Percentiles rank a stretch among this genome's conserved stretches.
Conservation (phyloP, 2,113 vertebrate species). For the Cebus imitator region DNA sequence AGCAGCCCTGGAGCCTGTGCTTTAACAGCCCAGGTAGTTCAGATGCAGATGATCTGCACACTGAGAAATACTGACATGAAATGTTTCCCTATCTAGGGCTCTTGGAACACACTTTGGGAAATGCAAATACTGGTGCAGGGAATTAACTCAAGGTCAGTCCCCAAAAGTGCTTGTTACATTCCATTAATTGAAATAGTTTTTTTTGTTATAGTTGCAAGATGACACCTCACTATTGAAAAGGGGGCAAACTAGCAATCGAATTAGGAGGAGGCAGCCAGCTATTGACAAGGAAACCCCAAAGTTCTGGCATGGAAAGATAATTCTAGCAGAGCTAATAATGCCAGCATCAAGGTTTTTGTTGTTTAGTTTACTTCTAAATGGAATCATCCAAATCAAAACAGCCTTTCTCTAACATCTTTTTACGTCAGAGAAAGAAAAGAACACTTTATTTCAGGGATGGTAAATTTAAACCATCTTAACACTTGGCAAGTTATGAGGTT, state of each 20-base stretch:
- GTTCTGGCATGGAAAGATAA: not conserved
- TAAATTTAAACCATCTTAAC: slow-evolving; percentile 12
- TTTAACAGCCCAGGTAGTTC: not conserved
- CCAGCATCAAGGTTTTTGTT: not conserved
- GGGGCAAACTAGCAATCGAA: not conserved
- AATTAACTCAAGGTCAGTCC: not conserved
- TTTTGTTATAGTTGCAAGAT: not conserved
- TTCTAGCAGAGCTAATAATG: not conserved
- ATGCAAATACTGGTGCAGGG: not conserved
- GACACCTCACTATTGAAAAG: not conserved
- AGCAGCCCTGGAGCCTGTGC: not conserved
- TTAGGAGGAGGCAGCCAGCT: not conserved
- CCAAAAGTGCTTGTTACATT: not conserved
- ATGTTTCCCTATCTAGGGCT: not conserved
- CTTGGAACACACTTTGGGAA: not conserved
- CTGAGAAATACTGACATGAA: not conserved
- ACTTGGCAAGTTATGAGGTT: not conserved
- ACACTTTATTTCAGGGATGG: not conserved
- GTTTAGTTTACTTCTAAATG: not conserved
- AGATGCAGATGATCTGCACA: not conserved
- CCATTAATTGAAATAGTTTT: not conserved
- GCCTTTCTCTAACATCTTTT: slow-evolving; percentile 4
- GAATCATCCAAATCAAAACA: not conserved
- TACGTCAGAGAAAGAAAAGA: slow-evolving; percentile 5
- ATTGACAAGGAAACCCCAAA: not conserved